Conservation (phyloP, 2,888 invertebrate species). For the Andrena minutula region DNA sequence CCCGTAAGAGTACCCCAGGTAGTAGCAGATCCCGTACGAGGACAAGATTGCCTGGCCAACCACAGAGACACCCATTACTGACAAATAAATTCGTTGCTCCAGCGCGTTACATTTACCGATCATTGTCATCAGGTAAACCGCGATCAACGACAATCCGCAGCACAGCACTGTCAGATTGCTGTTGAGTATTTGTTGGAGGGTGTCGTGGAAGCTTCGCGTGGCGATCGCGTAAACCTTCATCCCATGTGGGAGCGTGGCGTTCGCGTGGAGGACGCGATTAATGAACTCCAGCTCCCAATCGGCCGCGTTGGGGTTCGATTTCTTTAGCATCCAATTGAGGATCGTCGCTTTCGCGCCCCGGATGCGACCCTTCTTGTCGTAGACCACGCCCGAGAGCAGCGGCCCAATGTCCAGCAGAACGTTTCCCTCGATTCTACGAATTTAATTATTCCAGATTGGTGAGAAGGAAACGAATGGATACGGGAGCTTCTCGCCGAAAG, state of each 20-base stretch:
- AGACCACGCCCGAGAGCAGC: constrained; percentile 77
- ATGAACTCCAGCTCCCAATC: constrained; percentile 82
- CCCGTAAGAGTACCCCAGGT: constrained; percentile 82
- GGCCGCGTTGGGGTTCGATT: constrained; percentile 71
- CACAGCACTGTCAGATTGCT: constrained; percentile 81
- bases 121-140: constrained; percentile 82
- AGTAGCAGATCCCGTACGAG: constrained; percentile 83
- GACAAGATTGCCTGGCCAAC: constrained; percentile 82
- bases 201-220: constrained; percentile 81
- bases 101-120: constrained; percentile 82
- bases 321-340: constrained; percentile 81
- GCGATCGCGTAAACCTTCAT: constrained; percentile 81
- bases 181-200: constrained; percentile 78
- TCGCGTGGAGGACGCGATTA: constrained; percentile 74
- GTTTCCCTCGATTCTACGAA: constrained; percentile 48
- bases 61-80: constrained; percentile 82
- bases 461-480: not conserved
- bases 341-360: constrained; percentile 81
- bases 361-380: constrained; percentile 75
- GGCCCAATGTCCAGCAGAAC: constrained; percentile 77
- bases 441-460: not conserved
- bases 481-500: not conserved
- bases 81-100: constrained; percentile 82
- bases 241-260: constrained; percentile 77
- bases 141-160: constrained; percentile 82